These are phyloP conservation scores for Blera fallax DNA, from an alignment of 2,888 invertebrate species.

Conservation along the genomic window DNA sequence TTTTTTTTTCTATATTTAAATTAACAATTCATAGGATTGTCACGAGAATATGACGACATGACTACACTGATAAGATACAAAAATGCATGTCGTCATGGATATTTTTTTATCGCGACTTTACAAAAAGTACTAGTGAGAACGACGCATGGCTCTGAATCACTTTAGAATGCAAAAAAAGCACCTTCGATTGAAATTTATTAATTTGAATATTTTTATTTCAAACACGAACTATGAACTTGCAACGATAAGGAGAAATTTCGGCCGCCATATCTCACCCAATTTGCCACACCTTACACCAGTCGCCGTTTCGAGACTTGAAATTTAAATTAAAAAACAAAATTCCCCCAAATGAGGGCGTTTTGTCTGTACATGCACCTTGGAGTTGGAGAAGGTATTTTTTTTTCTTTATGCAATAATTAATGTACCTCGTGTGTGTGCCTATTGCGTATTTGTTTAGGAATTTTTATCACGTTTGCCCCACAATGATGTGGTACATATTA, in stretches of 20 bases:
- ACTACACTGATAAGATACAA: background rate
- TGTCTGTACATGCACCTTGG: slow-evolving; percentile 13
- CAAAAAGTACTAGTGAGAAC: background rate
- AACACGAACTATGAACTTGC: slow-evolving; percentile 15
- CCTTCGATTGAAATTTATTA: background rate
- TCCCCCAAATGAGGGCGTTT: slow-evolving; percentile 17
- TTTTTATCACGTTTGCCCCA: slow-evolving; percentile 53
- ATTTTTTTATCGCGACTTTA: background rate
- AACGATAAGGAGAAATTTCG: background rate
- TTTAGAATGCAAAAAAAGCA: background rate
- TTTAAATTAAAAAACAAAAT: slow-evolving; percentile 12
- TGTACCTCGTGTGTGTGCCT: slow-evolving; percentile 22
- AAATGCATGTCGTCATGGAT: background rate
- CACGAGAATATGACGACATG: background rate
- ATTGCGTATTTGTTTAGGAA: slow-evolving; percentile 50
- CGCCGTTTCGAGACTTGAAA: background rate
- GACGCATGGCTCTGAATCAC: background rate
- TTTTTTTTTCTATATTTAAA: background rate
- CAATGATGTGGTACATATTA: slow-evolving; percentile 34
- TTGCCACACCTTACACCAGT: slow-evolving; percentile 33
- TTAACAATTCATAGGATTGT: background rate
- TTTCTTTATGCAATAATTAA: slow-evolving; percentile 35
- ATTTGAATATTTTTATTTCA: background rate
- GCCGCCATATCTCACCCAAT: background rate
- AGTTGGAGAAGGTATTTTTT: background rate